Conservation (phyloP, 2,797 vertebrate genomes). For the Mastacembelus armatus region DNA sequence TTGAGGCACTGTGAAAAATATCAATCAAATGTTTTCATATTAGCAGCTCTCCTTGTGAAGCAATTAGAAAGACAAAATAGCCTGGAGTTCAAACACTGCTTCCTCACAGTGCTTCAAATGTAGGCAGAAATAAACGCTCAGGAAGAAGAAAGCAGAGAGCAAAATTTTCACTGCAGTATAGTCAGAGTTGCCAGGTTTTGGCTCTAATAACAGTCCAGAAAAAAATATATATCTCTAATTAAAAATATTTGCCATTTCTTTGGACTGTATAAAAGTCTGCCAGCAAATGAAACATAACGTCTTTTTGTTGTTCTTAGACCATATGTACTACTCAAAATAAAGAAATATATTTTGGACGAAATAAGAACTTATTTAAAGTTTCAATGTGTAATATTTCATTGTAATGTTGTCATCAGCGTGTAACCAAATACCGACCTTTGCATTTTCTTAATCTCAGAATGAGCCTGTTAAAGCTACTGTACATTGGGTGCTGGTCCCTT, state of each 20-base stretch:
- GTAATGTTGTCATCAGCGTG: no score
- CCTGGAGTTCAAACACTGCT: background rate
- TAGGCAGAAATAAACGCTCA: slow-evolving; percentile 1
- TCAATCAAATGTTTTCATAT: slow-evolving; percentile 8
- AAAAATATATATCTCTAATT: slow-evolving; percentile 18
- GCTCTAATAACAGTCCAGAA: slow-evolving; percentile 22
- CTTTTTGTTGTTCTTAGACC: no score
- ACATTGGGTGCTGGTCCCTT: no score
- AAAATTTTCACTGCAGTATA: background rate
- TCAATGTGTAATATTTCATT: no score
- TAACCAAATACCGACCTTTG: no score
- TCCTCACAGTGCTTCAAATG: slow-evolving; percentile 12
- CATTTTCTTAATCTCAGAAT: no score
- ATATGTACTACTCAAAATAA: no score
- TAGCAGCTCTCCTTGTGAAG: background rate
- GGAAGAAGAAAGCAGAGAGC: background rate
- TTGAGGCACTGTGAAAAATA: background rate
- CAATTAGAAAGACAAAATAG: background rate
- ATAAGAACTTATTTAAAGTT: no score
- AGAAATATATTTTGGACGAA: no score
- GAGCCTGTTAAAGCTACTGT: no score
- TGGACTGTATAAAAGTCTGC: slow-evolving; percentile 7
- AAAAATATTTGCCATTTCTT: slow-evolving; percentile 15
- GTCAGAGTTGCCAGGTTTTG: slow-evolving; percentile 12
- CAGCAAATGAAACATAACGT: slow-evolving; percentile 1